Percentiles rank a stretch among this genome's conserved stretches.
These are phyloP conservation scores for Ooceraea biroi DNA, from an alignment of 1,140 invertebrate genomes.

Conservation along the genomic window DNA sequence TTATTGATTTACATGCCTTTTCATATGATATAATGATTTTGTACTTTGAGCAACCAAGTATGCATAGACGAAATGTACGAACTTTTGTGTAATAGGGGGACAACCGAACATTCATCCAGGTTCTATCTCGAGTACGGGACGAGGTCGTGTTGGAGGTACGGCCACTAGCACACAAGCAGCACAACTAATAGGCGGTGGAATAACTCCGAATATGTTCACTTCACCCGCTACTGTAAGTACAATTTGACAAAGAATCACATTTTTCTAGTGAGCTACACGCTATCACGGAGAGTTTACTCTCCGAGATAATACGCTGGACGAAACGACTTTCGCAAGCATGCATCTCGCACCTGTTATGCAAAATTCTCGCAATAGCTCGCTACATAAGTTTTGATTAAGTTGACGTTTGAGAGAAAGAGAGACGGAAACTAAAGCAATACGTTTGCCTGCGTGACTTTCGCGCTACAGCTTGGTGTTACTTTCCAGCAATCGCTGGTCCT, in stretches of 20 bases:
- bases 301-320: background rate
- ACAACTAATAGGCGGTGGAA: constrained; percentile 91
- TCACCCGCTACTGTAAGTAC: constrained; percentile 85
- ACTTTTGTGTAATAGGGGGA: constrained; percentile 78
- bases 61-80: background rate
- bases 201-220: constrained; percentile 90
- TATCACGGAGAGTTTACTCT: background rate
- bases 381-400: constrained; percentile 24
- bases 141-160: constrained; percentile 88
- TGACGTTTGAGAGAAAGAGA: constrained; percentile 2
- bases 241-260: constrained; percentile 19
- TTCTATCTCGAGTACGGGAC: constrained; percentile 88
- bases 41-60: background rate
- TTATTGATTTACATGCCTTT: too few relatives aligned
- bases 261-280: constrained; percentile 59
- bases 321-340: constrained; percentile 4
- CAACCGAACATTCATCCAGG: constrained; percentile 89
- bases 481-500: constrained; percentile 88
- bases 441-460: constrained; percentile 84
- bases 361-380: constrained; percentile 34
- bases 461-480: constrained; percentile 86
- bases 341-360: background rate
- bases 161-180: constrained; percentile 89
- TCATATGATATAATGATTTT: too few relatives aligned
- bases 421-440: constrained; percentile 82